Conservation (phyloP, 1,140 invertebrate genomes). For the Cataglyphis hispanica region DNA sequence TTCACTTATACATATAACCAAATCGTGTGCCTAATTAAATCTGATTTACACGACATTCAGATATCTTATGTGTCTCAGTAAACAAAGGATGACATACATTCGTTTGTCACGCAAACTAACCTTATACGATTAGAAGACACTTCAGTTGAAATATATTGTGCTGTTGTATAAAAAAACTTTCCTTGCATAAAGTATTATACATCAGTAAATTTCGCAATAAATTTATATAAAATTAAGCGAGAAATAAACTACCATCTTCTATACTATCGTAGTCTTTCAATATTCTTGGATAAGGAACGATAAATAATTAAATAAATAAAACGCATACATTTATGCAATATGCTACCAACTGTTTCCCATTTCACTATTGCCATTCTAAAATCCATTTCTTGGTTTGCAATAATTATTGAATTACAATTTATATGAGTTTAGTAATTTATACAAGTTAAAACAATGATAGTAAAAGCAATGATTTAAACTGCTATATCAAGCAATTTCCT, state of each 20-base stretch:
- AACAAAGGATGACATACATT: neutral
- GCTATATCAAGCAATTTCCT: neutral
- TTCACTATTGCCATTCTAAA: constrained; percentile 5
- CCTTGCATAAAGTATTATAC: neutral
- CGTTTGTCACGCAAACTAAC: neutral
- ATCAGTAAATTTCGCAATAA: neutral
- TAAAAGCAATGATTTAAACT: neutral
- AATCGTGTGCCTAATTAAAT: constrained; percentile 58
- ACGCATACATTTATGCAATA: constrained; percentile 3
- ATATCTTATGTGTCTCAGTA: neutral
- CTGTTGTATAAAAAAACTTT: constrained; percentile 15
- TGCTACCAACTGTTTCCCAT: neutral
- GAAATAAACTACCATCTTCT: constrained; percentile 12
- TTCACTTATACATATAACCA: neutral
- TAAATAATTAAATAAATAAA: constrained; percentile 44
- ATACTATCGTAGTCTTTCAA: constrained; percentile 46
- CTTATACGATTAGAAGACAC: constrained; percentile 30
- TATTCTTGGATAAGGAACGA: constrained; percentile 25
- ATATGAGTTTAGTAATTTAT: neutral
- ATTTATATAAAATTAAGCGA: constrained; percentile 29
- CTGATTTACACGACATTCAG: constrained; percentile 53
- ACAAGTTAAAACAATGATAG: constrained; percentile 29
- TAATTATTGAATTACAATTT: neutral
- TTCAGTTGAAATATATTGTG: constrained; percentile 41
- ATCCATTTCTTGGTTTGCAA: neutral